Conservation (phyloP, 2,888 invertebrate species). For the Platycheirus rosarum region DNA sequence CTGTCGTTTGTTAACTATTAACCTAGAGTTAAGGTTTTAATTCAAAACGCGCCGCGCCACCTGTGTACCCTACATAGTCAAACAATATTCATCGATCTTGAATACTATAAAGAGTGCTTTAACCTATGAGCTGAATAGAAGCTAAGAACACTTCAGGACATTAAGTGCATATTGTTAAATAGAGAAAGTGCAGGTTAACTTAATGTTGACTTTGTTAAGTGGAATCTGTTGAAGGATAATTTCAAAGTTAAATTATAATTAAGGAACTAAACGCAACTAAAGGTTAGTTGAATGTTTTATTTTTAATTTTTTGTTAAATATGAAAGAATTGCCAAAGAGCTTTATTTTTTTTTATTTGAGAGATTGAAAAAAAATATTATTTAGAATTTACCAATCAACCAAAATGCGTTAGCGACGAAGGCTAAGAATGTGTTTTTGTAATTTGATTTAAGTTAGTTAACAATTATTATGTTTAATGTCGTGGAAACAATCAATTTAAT, state of each 20-base stretch:
- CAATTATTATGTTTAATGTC: too few species aligned
- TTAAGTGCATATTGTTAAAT: constrained; percentile 4
- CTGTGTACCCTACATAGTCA: neutral
- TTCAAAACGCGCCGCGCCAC: neutral
- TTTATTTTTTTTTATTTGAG: too few species aligned
- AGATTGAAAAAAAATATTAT: too few species aligned
- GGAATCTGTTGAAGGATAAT: neutral
- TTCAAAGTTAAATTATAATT: neutral
- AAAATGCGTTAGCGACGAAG: too few species aligned
- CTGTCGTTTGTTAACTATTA: constrained; percentile 27
- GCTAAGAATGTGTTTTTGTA: too few species aligned
- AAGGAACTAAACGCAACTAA: neutral
- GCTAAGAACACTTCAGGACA: constrained; percentile 26
- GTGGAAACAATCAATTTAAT: too few species aligned
- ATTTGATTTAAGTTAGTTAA: too few species aligned
- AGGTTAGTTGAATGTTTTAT: too few species aligned
- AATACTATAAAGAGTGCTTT: neutral
- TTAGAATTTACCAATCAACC: too few species aligned
- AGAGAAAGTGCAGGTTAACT: constrained; percentile 23
- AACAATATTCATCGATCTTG: neutral
- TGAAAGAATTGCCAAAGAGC: too few species aligned
- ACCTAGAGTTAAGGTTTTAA: constrained; percentile 16
- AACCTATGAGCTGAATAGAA: neutral
- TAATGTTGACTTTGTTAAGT: constrained; percentile 18
- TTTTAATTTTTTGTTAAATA: too few species aligned